Conservation (phyloP, 2,888 invertebrate genomes). For the Molorchus minor region DNA sequence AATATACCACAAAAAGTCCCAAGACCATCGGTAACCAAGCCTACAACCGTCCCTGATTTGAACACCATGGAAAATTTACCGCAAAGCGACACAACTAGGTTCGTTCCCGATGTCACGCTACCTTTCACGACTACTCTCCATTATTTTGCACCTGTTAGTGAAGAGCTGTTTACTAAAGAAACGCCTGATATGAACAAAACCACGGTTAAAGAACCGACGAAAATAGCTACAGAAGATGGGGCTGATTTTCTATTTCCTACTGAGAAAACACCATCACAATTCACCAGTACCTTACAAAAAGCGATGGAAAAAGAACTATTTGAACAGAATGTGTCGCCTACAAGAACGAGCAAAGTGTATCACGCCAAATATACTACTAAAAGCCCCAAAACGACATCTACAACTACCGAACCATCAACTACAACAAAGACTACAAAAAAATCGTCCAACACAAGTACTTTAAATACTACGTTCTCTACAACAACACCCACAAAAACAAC, state of each 20-base stretch:
- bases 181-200: too few species aligned
- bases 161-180: too few species aligned
- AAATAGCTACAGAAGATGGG: not conserved
- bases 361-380: not conserved
- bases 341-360: not conserved
- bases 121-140: slow-evolving; percentile 42
- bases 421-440: not conserved
- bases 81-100: not conserved
- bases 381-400: not conserved
- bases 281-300: too few species aligned
- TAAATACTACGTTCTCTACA: not conserved
- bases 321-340: not conserved
- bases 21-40: too few species aligned
- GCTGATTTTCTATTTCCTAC: slow-evolving; percentile 15
- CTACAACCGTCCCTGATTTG: slow-evolving; percentile 21
- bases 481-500: not conserved
- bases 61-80: not conserved
- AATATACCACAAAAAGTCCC: too few species aligned
- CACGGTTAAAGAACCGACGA: not conserved
- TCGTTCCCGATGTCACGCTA: slow-evolving; percentile 12
- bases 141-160: slow-evolving; percentile 46
- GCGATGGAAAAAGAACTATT: too few species aligned
- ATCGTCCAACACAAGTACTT: not conserved
- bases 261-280: too few species aligned
- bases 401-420: not conserved